Percentiles rank a stretch among this genome's conserved stretches.
phyloP scores from a whole-genome alignment of 2,797 vertebrate species.

The Cheirogaleus major region DNA sequence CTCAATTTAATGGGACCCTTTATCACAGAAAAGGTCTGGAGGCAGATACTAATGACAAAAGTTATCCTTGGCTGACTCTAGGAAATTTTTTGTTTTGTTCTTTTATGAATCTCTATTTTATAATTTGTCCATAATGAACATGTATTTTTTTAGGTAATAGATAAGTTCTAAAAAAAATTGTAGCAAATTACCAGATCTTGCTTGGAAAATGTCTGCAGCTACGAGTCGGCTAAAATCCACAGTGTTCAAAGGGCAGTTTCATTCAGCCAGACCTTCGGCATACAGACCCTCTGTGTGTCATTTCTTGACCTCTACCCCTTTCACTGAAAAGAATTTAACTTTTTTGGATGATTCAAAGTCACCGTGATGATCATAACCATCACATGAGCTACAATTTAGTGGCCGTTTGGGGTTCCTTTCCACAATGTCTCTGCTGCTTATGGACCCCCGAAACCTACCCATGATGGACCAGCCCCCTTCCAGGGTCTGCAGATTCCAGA shows the following conservation, averaged over 20 bases:
- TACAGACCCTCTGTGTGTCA: not conserved
- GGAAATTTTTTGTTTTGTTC: not conserved
- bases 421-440: not conserved
- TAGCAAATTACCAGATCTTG: not conserved
- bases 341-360: not conserved
- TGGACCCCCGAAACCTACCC: not conserved
- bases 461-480: not conserved
- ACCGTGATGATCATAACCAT: not conserved
- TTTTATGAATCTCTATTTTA: not conserved
- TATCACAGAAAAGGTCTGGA: not conserved
- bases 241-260: not conserved
- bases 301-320: not conserved
- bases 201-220: not conserved
- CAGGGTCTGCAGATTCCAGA: not conserved
- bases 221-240: not conserved
- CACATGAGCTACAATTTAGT: too few species aligned
- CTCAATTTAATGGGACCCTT: not conserved
- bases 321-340: not conserved
- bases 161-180: not conserved
- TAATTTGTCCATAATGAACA: not conserved
- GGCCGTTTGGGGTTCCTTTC: not conserved
- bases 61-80: not conserved
- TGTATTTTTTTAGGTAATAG: not conserved
- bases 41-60: not conserved
- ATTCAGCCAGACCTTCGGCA: not conserved